These are phyloP conservation scores for Saxidomus purpurata DNA, from an alignment of 1,140 invertebrate species.

Conservation along the genomic window DNA sequence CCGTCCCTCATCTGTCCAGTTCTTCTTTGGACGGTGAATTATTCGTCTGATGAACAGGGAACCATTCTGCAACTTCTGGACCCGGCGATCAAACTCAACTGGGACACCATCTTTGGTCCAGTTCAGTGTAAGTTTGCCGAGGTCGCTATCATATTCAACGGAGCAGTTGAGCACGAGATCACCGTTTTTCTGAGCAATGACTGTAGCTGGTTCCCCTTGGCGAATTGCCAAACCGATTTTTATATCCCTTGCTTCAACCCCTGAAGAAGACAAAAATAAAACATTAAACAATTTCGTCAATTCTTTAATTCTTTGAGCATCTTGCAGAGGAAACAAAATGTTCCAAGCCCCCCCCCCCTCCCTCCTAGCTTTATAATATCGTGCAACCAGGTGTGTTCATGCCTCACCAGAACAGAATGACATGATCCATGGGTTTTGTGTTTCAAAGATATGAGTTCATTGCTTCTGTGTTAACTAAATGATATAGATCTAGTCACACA, in stretches of 20 bases:
- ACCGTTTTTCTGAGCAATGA: slow-evolving; percentile 54
- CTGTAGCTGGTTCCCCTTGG: slow-evolving; percentile 29
- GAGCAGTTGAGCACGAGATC: slow-evolving; percentile 56
- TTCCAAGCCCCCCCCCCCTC: too few relatives aligned
- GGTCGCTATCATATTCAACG: slow-evolving; percentile 31
- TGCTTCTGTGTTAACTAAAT: too few relatives aligned
- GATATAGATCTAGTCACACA: too few relatives aligned
- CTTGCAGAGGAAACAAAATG: too few relatives aligned
- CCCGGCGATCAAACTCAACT: not conserved
- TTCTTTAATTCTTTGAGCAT: too few relatives aligned
- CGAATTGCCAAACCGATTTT: slow-evolving; percentile 27
- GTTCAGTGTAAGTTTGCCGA: not conserved
- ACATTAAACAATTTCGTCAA: not conserved
- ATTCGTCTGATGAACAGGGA: slow-evolving; percentile 56
- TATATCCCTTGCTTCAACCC: slow-evolving; percentile 29
- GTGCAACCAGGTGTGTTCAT: too few relatives aligned
- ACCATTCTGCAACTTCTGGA: slow-evolving; percentile 43
- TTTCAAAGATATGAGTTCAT: too few relatives aligned
- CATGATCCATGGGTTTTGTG: too few relatives aligned
- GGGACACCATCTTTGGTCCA: slow-evolving; percentile 38
- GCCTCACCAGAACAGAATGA: too few relatives aligned
- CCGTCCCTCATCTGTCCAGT: slow-evolving; percentile 33
- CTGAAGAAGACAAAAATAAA: slow-evolving; percentile 31
- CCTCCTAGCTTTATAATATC: too few relatives aligned
- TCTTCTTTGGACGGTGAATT: slow-evolving; percentile 44